Conservation (phyloP, 2,888 invertebrate species). For the Rotaria magnacalcarata region DNA sequence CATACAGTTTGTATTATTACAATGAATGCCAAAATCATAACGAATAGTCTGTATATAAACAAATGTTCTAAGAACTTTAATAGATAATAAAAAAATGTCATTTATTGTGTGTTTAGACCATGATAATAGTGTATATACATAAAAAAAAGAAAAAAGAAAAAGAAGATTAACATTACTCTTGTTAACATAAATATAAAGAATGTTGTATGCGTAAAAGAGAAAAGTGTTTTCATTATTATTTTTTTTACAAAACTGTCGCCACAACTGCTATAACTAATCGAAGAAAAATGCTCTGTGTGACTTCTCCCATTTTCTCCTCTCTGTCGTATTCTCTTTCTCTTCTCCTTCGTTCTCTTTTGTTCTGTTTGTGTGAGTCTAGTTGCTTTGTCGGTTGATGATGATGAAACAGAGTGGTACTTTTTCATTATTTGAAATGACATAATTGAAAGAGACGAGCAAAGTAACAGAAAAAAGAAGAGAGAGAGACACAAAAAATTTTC, state of each 20-base stretch:
- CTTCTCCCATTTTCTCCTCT: neutral
- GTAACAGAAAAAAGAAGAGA: neutral
- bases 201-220: neutral
- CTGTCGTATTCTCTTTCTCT: neutral
- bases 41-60: neutral
- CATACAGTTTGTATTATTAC: neutral
- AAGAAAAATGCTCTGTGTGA: neutral
- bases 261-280: neutral
- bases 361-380: neutral
- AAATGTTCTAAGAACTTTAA: neutral
- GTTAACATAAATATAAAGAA: neutral
- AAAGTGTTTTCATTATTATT: constrained; percentile 12
- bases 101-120: neutral
- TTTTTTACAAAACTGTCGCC: neutral
- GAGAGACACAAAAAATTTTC: neutral
- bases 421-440: constrained; percentile 25
- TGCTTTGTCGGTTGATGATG: constrained; percentile 22
- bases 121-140: too few species aligned
- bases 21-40: neutral
- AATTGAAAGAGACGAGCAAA: neutral
- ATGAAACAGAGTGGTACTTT: constrained; percentile 7
- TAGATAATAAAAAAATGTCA: neutral
- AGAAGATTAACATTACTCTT: neutral
- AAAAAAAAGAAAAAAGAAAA: too few species aligned
- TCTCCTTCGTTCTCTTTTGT: neutral